Percentiles rank a stretch among this genome's conserved stretches.
These are phyloP conservation scores for Sussaba pulchella DNA, from an alignment of 2,888 invertebrate species.

Conservation along the genomic window DNA sequence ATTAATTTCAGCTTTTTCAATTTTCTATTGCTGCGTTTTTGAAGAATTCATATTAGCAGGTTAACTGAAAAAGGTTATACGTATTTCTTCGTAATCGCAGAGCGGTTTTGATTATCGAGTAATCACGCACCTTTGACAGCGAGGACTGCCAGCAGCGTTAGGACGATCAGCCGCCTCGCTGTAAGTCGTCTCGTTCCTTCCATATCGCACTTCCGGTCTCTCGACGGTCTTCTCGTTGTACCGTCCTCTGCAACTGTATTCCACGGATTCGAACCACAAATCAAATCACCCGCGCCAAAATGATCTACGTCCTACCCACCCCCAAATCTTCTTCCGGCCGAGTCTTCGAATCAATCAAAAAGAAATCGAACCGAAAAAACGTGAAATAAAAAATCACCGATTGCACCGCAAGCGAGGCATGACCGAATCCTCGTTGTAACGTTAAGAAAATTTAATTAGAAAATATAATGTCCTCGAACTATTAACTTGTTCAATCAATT, in stretches of 20 bases:
- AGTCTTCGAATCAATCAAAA: background rate
- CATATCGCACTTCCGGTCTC: conserved; percentile 52
- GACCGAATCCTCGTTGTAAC: conserved; percentile 28
- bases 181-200: conserved; percentile 16
- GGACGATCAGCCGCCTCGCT: conserved; percentile 56
- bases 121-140: conserved; percentile 72
- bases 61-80: too few species aligned
- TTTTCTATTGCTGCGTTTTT: background rate
- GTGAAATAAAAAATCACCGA: conserved; percentile 66
- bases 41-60: too few species aligned
- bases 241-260: conserved; percentile 31
- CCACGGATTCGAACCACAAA: conserved; percentile 31
- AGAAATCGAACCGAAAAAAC: conserved; percentile 11
- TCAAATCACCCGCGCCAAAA: conserved; percentile 47
- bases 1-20: background rate
- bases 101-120: background rate
- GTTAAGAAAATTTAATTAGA: background rate
- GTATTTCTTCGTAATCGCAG: background rate
- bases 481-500: too few species aligned
- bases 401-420: conserved; percentile 63
- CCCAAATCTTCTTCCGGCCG: background rate
- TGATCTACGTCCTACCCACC: background rate
- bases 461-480: background rate
- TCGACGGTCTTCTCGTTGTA: background rate
- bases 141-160: conserved; percentile 69